phyloP scores from a whole-genome alignment of 2,888 invertebrate species.

The Litoditis marina region DNA sequence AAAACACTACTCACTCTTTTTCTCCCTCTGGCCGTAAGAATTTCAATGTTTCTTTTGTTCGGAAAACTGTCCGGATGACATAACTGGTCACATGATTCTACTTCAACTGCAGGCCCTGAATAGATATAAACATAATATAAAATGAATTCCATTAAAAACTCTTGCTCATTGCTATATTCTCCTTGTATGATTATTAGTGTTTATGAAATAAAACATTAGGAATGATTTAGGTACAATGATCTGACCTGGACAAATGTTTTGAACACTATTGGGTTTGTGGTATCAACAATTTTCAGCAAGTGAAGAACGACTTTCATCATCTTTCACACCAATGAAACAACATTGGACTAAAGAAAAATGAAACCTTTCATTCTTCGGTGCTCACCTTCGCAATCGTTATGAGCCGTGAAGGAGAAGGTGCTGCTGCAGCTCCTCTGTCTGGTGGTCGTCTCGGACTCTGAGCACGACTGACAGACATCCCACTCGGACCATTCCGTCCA shows the following conservation, averaged over 20 bases:
- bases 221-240: too few species aligned
- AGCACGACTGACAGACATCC: slow-evolving; percentile 64
- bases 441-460: slow-evolving; percentile 30
- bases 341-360: too few species aligned
- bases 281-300: too few species aligned
- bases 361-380: background rate
- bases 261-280: too few species aligned
- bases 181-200: too few species aligned
- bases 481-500: slow-evolving; percentile 70
- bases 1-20: background rate
- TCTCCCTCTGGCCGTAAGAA: slow-evolving; percentile 11
- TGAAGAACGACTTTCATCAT: too few species aligned
- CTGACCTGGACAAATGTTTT: too few species aligned
- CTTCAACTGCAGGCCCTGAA: slow-evolving; percentile 34
- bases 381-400: slow-evolving; percentile 7
- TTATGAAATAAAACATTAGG: too few species aligned
- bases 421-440: slow-evolving; percentile 15
- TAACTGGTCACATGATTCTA: slow-evolving; percentile 38
- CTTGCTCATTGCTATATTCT: too few species aligned
- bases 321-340: too few species aligned
- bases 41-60: slow-evolving; percentile 6
- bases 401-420: slow-evolving; percentile 5
- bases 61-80: slow-evolving; percentile 18
- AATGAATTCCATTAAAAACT: too few species aligned
- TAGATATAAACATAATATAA: too few species aligned